phyloP scores from a whole-genome alignment of 1,140 invertebrate species.

The Archivesica marissinica region DNA sequence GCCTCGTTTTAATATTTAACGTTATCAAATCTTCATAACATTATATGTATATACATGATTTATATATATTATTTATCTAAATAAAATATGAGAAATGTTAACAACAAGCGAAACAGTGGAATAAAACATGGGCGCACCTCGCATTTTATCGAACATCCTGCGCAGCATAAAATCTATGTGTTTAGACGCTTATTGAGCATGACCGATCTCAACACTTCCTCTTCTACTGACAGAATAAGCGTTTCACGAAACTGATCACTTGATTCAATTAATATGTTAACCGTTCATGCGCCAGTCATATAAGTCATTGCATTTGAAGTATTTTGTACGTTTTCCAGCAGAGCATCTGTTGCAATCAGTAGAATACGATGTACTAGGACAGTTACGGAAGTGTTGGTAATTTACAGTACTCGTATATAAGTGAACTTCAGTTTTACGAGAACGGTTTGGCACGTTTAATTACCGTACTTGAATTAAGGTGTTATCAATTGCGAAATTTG shows the following conservation, averaged over 20 bases:
- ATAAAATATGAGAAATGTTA: too few species aligned
- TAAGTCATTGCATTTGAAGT: neutral
- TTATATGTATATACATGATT: too few species aligned
- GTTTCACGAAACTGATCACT: constrained; percentile 29
- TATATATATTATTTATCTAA: too few species aligned
- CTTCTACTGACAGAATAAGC: constrained; percentile 32
- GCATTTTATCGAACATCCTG: neutral
- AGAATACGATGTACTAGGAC: neutral
- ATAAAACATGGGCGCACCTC: constrained; percentile 14
- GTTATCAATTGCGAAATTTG: constrained; percentile 16
- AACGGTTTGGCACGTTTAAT: constrained; percentile 16
- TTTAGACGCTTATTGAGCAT: constrained; percentile 20
- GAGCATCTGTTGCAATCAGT: constrained; percentile 21
- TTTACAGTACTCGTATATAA: constrained; percentile 26
- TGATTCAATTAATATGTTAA: constrained; percentile 43
- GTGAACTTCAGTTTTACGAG: constrained; percentile 25
- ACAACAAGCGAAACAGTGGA: neutral
- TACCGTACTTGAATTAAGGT: constrained; percentile 19
- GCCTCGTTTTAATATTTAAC: too few species aligned
- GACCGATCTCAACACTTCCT: constrained; percentile 26
- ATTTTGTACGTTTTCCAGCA: constrained; percentile 20
- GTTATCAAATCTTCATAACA: too few species aligned
- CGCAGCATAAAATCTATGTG: constrained; percentile 28
- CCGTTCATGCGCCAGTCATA: constrained; percentile 20
- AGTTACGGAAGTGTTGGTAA: constrained; percentile 13